These are phyloP conservation scores for Fistularia tabacaria DNA, from an alignment of 2,797 vertebrate genomes.

Conservation along the genomic window DNA sequence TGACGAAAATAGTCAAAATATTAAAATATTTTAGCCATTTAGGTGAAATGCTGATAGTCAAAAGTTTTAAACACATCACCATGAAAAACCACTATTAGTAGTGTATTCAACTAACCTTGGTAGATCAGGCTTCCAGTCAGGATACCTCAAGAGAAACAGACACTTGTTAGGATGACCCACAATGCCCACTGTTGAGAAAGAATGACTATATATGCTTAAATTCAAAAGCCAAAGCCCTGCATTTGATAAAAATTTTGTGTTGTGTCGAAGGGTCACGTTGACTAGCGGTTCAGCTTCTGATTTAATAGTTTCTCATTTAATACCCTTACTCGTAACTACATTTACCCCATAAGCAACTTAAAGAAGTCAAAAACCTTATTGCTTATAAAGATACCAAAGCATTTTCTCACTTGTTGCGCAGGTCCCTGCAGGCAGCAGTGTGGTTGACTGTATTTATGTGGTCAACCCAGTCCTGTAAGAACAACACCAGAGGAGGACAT, in stretches of 20 bases:
- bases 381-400: background rate
- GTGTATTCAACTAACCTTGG: conserved; percentile 54
- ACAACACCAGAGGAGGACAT: conserved; percentile 18
- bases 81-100: conserved; percentile 1
- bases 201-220: no score
- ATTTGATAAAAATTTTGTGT: no score
- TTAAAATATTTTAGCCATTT: no score
- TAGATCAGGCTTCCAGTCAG: conserved; percentile 58
- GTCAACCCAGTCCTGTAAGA: conserved; percentile 83
- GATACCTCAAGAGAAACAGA: conserved; percentile 59
- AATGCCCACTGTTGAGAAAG: background rate
- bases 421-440: conserved; percentile 85
- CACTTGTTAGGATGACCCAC: conserved; percentile 5
- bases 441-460: conserved; percentile 86
- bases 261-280: no score
- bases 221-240: no score
- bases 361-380: background rate
- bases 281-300: no score
- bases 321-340: no score
- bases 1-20: no score
- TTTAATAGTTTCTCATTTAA: no score
- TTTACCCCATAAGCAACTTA: background rate
- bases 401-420: conserved; percentile 85
- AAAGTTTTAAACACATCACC: conserved; percentile 5
- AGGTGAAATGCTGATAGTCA: no score